Conservation (phyloP, 2,113 vertebrate genomes). For the Peromyscus californicus region DNA sequence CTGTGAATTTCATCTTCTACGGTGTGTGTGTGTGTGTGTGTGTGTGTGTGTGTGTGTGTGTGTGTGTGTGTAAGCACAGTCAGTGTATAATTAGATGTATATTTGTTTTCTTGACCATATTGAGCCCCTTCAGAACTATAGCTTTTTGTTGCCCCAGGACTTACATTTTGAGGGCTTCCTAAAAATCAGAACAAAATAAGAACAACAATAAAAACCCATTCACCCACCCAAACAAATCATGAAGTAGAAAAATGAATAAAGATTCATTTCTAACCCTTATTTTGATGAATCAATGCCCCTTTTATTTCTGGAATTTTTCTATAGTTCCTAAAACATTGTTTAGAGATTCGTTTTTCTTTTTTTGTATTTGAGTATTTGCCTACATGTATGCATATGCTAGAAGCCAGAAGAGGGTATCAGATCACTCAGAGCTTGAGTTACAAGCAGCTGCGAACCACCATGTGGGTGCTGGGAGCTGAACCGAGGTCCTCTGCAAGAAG, state of each 20-base stretch:
- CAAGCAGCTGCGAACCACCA: background rate
- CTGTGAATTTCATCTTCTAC: background rate
- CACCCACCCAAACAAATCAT: background rate
- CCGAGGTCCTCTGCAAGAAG: background rate
- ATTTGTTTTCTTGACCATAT: background rate
- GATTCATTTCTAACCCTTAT: background rate
- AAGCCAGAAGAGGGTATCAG: background rate
- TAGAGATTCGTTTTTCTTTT: background rate
- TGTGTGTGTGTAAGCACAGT: background rate
- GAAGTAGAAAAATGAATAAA: slow-evolving; percentile 10
- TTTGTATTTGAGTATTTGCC: background rate
- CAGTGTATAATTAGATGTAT: background rate
- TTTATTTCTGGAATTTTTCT: slow-evolving; percentile 21
- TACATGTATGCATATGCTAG: background rate
- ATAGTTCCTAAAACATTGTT: background rate
- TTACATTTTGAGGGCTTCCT: background rate
- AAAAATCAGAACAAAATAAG: background rate
- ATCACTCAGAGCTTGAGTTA: background rate
- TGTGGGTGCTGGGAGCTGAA: background rate
- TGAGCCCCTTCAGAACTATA: background rate
- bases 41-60: background rate
- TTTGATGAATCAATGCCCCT: background rate
- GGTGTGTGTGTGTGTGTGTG: background rate
- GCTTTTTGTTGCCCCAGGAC: background rate
- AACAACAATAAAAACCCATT: background rate